Evolutionary conservation across 2,888 invertebrate species (phyloP).

Genomic region (Tetragonula carbonaria): DNA sequence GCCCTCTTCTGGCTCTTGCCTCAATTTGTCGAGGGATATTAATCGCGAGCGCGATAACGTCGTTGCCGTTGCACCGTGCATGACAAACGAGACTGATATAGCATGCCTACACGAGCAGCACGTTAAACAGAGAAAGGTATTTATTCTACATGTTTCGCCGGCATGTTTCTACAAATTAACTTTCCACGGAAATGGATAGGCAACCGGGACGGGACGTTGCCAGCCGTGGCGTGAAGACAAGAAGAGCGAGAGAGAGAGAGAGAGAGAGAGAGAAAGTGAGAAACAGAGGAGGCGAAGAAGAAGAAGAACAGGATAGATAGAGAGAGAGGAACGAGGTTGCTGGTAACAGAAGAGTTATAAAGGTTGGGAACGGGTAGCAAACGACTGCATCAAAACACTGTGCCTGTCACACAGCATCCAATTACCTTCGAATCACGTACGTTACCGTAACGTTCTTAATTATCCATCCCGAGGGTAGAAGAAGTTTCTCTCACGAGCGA

Average conservation of each 20-base stretch:
- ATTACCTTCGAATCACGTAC: slow-evolving; percentile 67
- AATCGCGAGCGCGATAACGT: slow-evolving; percentile 74
- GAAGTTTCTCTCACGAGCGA: slow-evolving; percentile 19
- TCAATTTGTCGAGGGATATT: slow-evolving; percentile 72
- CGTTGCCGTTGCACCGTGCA: slow-evolving; percentile 74
- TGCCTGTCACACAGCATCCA: slow-evolving; percentile 54
- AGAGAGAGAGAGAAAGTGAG: background rate
- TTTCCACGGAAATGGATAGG: slow-evolving; percentile 72
- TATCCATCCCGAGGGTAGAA: slow-evolving; percentile 36
- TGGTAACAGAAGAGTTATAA: background rate
- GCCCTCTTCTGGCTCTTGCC: slow-evolving; percentile 5
- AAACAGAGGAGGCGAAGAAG: background rate
- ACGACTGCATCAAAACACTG: slow-evolving; percentile 60
- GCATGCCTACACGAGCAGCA: slow-evolving; percentile 59
- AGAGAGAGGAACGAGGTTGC: background rate
- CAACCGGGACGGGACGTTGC: slow-evolving; percentile 18
- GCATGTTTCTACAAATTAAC: slow-evolving; percentile 78
- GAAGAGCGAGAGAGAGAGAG: background rate
- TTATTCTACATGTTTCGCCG: slow-evolving; percentile 76
- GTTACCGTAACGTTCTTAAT: slow-evolving; percentile 63
- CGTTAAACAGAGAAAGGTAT: slow-evolving; percentile 77
- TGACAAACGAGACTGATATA: slow-evolving; percentile 79
- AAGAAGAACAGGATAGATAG: background rate
- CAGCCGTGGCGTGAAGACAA: background rate
- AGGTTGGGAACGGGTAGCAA: background rate